Evolutionary conservation across 2,113 vertebrate genomes (phyloP).

Genomic region (Arothron firmamentum): DNA sequence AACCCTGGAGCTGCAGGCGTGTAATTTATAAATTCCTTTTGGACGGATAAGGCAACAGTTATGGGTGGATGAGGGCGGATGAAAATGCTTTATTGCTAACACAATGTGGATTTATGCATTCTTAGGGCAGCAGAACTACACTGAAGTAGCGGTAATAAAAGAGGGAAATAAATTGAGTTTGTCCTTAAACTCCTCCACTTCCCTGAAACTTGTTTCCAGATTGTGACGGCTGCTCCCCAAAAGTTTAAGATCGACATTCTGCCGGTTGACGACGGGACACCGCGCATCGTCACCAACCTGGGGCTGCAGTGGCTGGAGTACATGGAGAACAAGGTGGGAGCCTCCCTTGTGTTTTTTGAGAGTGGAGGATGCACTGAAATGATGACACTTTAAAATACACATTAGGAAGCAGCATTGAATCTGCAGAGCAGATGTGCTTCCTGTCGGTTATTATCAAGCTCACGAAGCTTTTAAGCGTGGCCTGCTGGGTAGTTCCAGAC

Average conservation of each 20-base stretch:
- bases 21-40: too few species aligned
- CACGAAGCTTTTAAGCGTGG: not conserved
- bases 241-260: conserved; percentile 87
- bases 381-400: not conserved
- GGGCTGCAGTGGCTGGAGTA: conserved; percentile 96
- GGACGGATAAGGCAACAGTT: too few species aligned
- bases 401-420: too few species aligned
- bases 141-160: too few species aligned
- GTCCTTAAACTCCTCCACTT: not conserved
- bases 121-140: too few species aligned
- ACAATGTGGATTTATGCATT: too few species aligned
- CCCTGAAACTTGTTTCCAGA: conserved; percentile 60
- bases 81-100: too few species aligned
- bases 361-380: not conserved
- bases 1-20: too few species aligned
- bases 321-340: conserved; percentile 82
- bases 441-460: too few species aligned
- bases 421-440: too few species aligned
- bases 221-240: conserved; percentile 86
- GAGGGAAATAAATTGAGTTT: not conserved
- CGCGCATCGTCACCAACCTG: conserved; percentile 89
- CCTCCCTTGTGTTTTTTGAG: not conserved
- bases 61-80: too few species aligned
- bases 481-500: not conserved
- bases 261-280: conserved; percentile 88